Base-by-base conservation (phyloP, 2,888 invertebrate species). In the Gortyna flavago region DNA sequence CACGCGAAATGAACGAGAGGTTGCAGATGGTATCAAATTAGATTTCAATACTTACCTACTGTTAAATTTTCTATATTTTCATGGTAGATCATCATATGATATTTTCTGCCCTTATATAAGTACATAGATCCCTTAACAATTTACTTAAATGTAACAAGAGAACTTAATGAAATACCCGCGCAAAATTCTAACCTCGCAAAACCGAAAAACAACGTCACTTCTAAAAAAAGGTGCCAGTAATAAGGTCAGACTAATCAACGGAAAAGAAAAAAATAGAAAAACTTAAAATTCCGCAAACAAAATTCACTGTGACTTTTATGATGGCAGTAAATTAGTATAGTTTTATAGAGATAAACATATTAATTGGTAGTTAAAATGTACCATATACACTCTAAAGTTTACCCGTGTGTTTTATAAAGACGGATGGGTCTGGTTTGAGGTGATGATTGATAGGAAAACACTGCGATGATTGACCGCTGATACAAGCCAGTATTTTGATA, bases 401-500 rank as follows among this genome's bases (percentile, higher is more conserved):
- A 95, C 93, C 89, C 90, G 90, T 82, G 66, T 79, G 91, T 92
- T 96, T 96, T 95, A 96, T 96, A 95, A 94, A 96, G 96, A 96
- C 94, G 92, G 92, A 96, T 96, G 94, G 92, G 93, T 93, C 93
- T 93, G 93, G 93, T 87, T 86, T 86, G 81, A 77, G 79, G 77
- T 88, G 92, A 66, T 92, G 96, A 96, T 92, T 95, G 96, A 96
- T 94, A 93, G 92, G 93, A 94, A 94, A 95, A 95, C 95, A 95
- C 90, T 83, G 83, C 89, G 95, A 94, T 95, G 96, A 96, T 95
- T 92, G 96, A 96, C 88, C 87, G 92, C 93, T 95, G 95, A 95
- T 94, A 95, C 93, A 93, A 95, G 91, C 95, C 95, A 96, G 95
- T 93, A 94, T 94, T 94, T 93, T 92, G 92, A 94, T 95, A 95